Evolutionary conservation across 2,797 vertebrate species (phyloP).

Genomic region (Austrolebias charrua): DNA sequence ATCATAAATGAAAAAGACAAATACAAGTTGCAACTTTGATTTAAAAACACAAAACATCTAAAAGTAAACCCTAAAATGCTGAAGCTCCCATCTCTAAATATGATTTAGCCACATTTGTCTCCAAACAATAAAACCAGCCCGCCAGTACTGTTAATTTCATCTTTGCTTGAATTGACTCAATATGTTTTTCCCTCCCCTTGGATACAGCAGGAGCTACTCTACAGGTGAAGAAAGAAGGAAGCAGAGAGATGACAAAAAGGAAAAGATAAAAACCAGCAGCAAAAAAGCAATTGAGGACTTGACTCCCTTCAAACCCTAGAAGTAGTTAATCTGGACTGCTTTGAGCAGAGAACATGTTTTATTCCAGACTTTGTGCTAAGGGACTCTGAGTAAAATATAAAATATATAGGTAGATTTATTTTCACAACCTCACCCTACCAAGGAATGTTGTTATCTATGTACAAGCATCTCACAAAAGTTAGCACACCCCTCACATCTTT

Average conservation of each 20-base stretch:
- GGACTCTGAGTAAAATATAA: constrained; percentile 48
- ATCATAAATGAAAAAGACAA: constrained; percentile 13
- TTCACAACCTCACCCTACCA: constrained; percentile 21
- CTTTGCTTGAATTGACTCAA: constrained; percentile 66
- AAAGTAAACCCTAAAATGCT: constrained; percentile 27
- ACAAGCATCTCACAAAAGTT: too few species aligned
- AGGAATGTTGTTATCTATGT: neutral
- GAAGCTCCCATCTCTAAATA: constrained; percentile 20
- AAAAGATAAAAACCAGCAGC: constrained; percentile 44
- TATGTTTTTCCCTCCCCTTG: constrained; percentile 42
- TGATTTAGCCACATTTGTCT: constrained; percentile 57
- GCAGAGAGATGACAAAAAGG: constrained; percentile 35
- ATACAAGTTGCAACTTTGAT: constrained; percentile 21
- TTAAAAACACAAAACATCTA: constrained; percentile 46
- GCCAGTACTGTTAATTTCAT: constrained; percentile 72
- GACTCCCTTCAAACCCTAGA: constrained; percentile 62
- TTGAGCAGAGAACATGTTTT: constrained; percentile 69
- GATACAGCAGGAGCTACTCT: constrained; percentile 53
- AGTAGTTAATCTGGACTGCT: constrained; percentile 74
- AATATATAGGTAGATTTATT: constrained; percentile 60
- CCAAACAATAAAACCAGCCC: constrained; percentile 72
- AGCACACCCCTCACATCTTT: too few species aligned
- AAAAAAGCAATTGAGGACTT: constrained; percentile 67
- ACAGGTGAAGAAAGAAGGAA: constrained; percentile 59
- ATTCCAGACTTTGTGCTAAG: constrained; percentile 63